Conservation (phyloP, 1,140 invertebrate species). For the Zaprionus tsacasi region DNA sequence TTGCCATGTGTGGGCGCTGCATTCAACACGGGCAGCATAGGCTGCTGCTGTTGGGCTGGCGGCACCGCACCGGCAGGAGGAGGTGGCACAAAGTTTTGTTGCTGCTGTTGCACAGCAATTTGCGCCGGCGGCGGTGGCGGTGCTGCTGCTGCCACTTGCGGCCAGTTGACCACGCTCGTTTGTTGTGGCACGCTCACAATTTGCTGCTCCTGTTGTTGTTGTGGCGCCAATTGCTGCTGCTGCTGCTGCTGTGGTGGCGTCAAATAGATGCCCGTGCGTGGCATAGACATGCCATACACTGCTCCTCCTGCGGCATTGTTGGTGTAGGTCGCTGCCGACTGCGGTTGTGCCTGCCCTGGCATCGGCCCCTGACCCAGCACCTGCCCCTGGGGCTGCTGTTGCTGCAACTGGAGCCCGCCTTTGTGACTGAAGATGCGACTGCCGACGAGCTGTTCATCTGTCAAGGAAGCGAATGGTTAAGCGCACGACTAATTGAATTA, state of each 20-base stretch:
- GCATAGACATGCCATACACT: constrained; percentile 69
- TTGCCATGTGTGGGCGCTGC: constrained; percentile 58
- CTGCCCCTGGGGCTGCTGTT: constrained; percentile 5
- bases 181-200: constrained; percentile 46
- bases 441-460: constrained; percentile 73
- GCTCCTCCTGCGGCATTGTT: constrained; percentile 39
- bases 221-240: constrained; percentile 33
- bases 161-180: constrained; percentile 40
- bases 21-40: constrained; percentile 65
- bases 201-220: constrained; percentile 45
- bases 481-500: constrained; percentile 79
- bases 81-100: constrained; percentile 48
- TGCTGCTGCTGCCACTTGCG: constrained; percentile 46
- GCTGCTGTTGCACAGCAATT: constrained; percentile 38
- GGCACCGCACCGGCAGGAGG: constrained; percentile 24
- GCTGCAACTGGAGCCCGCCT: constrained; percentile 85
- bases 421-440: constrained; percentile 89
- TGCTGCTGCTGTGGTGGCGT: constrained; percentile 62
- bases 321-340: constrained; percentile 47
- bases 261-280: constrained; percentile 68
- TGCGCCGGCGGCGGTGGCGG: constrained; percentile 22
- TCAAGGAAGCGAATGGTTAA: constrained; percentile 69
- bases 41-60: constrained; percentile 47
- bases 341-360: background rate
- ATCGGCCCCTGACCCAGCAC: constrained; percentile 42